These are phyloP conservation scores for Drosophila jambulina DNA, from an alignment of 1,140 invertebrate species.

Conservation along the genomic window DNA sequence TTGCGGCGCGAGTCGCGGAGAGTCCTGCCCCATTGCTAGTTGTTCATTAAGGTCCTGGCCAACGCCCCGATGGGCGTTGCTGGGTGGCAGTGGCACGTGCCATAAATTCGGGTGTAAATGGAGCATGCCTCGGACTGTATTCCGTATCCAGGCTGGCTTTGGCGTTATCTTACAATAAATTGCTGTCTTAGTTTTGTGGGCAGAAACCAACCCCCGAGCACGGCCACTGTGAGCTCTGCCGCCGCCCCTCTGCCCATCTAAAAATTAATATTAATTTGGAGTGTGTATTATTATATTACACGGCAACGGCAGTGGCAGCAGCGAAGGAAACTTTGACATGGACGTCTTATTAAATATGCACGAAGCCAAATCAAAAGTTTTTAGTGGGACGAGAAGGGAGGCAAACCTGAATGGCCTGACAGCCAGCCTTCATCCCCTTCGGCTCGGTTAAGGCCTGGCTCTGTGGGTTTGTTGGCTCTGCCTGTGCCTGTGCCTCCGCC, in stretches of 20 bases:
- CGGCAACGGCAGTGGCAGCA: constrained; percentile 25
- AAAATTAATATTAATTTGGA: constrained; percentile 78
- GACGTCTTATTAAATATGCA: constrained; percentile 76
- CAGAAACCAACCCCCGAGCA: constrained; percentile 17
- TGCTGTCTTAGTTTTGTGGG: constrained; percentile 70
- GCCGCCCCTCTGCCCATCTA: constrained; percentile 1
- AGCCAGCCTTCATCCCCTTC: constrained; percentile 37
- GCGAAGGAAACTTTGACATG: constrained; percentile 61
- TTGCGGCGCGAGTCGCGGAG: neutral
- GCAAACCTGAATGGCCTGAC: constrained; percentile 31
- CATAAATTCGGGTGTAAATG: constrained; percentile 76
- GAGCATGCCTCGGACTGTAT: constrained; percentile 64
- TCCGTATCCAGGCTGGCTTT: constrained; percentile 50
- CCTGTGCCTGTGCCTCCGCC: constrained; percentile 15
- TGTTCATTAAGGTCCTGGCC: constrained; percentile 52
- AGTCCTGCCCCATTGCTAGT: constrained; percentile 7
- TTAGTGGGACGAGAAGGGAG: constrained; percentile 13
- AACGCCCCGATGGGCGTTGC: constrained; percentile 48
- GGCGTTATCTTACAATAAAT: constrained; percentile 76
- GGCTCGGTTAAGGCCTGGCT: constrained; percentile 10
- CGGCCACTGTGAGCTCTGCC: neutral
- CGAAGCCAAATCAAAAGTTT: constrained; percentile 65
- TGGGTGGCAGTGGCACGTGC: constrained; percentile 57
- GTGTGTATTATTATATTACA: constrained; percentile 69
- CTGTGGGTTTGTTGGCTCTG: constrained; percentile 27